Evolutionary conservation across 2,113 vertebrate species (phyloP), one percentile per base, ranked within the genome.

Genomic region (Oreotrochilus melanogaster): DNA sequence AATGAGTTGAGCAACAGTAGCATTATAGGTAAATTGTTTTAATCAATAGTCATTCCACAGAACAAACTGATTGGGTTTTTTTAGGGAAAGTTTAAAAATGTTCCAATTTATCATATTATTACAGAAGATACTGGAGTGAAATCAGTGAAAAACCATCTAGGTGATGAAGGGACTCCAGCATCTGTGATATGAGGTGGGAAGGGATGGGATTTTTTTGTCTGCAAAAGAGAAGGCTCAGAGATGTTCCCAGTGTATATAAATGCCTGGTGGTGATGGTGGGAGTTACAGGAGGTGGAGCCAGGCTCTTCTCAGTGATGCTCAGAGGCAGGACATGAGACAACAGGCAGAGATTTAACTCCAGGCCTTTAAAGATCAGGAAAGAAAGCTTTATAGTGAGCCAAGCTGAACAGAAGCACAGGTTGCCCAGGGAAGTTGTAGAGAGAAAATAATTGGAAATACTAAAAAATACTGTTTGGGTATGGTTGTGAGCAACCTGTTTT

Each of bases 61-160:
- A 91, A 78, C 37, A 85, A 92, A 94, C 95, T 67, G 75, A 19
- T 83, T 66, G 35, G 4, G 79, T 60, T 66, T 91, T 78, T 74
- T 88, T 80, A 79, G 74, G 10, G 37, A 43, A 95, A 92, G 66
- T 53, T 83, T 54, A 18, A 75, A 94, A 95, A 73, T 78, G 64
- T 72, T 94, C 43, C 53, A 37, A 87, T 96, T 94, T 47, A 93
- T 97, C 91, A 88, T 92, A 30, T 91, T 62, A 93, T 72, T 92
- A 30, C 37, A 58, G 62, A 72, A 75, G 31, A 18, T 61, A 27
- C 25, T 37, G 22, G 19, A 31, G 43, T 10, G 33, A 47, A 11
- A 24, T 21, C 45, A 14, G 45, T 48, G 56, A 76, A 50, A 35
- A 33, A 61, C 25, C 7, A 3, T 15, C 10, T 18, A 48, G 57